Conservation (phyloP, 2,113 vertebrate genomes). For the Pteropus alecto region DNA sequence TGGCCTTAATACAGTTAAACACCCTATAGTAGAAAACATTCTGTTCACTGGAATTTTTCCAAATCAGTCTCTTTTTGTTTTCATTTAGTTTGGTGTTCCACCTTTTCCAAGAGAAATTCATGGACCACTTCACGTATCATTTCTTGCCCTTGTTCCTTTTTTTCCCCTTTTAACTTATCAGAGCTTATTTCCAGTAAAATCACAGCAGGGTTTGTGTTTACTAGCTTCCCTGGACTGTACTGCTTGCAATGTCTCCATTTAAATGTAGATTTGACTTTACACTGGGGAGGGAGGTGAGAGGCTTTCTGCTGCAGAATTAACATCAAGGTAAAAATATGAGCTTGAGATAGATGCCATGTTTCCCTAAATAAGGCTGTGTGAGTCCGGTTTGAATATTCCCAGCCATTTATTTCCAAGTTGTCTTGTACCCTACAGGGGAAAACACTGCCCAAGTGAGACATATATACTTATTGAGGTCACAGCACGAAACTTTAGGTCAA, state of each 20-base stretch:
- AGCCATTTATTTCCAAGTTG: not conserved
- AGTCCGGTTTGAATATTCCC: not conserved
- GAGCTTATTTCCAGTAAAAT: constrained; percentile 62
- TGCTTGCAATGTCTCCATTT: constrained; percentile 61
- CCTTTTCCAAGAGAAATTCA: constrained; percentile 54
- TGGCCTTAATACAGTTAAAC: constrained; percentile 75
- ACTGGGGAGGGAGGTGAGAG: not conserved
- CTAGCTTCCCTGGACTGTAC: not conserved
- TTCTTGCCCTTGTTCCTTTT: not conserved
- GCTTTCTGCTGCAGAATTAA: constrained; percentile 1
- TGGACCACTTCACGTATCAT: not conserved
- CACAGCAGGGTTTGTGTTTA: not conserved
- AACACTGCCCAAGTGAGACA: not conserved
- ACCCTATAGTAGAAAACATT: constrained; percentile 50
- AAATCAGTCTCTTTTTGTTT: constrained; percentile 59
- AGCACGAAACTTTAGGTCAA: not conserved
- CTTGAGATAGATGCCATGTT: not conserved
- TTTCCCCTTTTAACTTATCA: not conserved
- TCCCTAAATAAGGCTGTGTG: not conserved
- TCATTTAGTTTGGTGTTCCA: not conserved
- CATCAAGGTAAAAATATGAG: not conserved
- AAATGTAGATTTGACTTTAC: constrained; percentile 55
- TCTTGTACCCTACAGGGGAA: not conserved
- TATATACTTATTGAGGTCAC: constrained; percentile 21
- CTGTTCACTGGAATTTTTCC: constrained; percentile 75